Evolutionary conservation across 1,140 invertebrate genomes (phyloP), one percentile per base, ranked within the genome.

Genomic region (Sinella curviseta): DNA sequence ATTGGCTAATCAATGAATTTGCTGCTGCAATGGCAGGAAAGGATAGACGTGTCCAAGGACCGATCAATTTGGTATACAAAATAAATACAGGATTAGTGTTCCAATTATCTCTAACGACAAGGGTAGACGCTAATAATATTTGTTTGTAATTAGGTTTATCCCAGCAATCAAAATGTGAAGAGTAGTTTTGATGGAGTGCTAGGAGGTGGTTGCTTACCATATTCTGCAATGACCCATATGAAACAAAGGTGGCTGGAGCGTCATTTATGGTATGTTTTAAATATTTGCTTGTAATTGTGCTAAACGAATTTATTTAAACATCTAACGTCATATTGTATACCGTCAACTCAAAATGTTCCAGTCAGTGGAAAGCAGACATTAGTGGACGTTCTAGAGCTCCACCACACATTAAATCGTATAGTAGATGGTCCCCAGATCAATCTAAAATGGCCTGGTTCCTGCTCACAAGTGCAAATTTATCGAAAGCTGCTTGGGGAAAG

Each of bases 401-500:
- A 90, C 97, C 97, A 3, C 97, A 99, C 85, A 96, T 98, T 67
- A 99, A 99, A 87, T 92, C 92, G 0, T 99, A 98, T 86, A 90
- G 91, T 0, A 89, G 96, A 55, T 85, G 94, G 1, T 94, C 94
- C 0, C 92, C 88, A 79, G 92, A 90, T 87, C 31, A 67, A 54
- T 85, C 87, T 65, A 87, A 90, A 85, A 89, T 91, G 80, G 92
- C 91, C 80, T 95, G 93, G 92, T 97, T 95, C 85, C 87, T 96
- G 0, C 87, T 98, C 0, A 97, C 96, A 0, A 97, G 95, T 83
- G 95, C 94, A 0, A 99, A 99, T 88, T 86, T 98, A 8, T 98
- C 96, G 17, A 98, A 97, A 89, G 95, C 96, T 24, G 97, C 97
- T 0, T 99, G 97, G 97, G 97, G 97, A 77, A 89, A 87, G 24